Percentiles rank a stretch among this genome's conserved stretches.
Evolutionary conservation across 2,888 invertebrate genomes (phyloP).

Genomic region (Drosophila lacicola): DNA sequence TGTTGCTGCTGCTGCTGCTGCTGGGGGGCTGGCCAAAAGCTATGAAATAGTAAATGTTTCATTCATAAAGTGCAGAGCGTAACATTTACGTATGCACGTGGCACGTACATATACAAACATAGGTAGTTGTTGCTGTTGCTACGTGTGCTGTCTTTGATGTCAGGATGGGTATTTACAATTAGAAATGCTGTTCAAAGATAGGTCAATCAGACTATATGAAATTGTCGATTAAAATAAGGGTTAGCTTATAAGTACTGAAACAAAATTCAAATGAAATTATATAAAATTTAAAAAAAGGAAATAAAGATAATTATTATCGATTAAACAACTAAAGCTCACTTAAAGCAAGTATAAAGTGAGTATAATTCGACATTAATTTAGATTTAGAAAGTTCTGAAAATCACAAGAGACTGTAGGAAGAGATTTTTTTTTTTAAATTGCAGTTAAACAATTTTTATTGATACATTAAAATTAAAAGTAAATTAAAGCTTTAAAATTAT

Average conservation of each 20-base stretch:
- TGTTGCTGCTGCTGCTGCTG: constrained; percentile 5
- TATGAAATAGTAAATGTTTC: constrained; percentile 64
- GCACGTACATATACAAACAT: constrained; percentile 13
- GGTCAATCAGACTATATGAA: neutral
- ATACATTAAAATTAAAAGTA: too few relatives aligned
- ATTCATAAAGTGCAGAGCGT: constrained; percentile 66
- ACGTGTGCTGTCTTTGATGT: neutral
- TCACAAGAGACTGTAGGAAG: too few relatives aligned
- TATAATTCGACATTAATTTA: too few relatives aligned
- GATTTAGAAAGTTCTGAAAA: too few relatives aligned
- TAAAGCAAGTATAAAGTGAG: too few relatives aligned
- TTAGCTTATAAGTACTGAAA: neutral
- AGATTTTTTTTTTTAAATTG: too few relatives aligned
- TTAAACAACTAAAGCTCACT: too few relatives aligned
- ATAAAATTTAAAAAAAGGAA: neutral
- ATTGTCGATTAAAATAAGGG: neutral
- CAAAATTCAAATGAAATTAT: neutral
- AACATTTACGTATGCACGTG: constrained; percentile 63
- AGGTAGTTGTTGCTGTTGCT: constrained; percentile 11
- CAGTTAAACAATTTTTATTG: too few relatives aligned
- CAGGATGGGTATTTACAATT: neutral
- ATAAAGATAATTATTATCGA: too few relatives aligned
- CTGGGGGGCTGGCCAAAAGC: constrained; percentile 26
- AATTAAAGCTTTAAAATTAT: too few relatives aligned
- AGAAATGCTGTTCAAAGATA: neutral